These are phyloP conservation scores for Mobula birostris DNA, from an alignment of 2,113 vertebrate genomes.

Conservation along the genomic window DNA sequence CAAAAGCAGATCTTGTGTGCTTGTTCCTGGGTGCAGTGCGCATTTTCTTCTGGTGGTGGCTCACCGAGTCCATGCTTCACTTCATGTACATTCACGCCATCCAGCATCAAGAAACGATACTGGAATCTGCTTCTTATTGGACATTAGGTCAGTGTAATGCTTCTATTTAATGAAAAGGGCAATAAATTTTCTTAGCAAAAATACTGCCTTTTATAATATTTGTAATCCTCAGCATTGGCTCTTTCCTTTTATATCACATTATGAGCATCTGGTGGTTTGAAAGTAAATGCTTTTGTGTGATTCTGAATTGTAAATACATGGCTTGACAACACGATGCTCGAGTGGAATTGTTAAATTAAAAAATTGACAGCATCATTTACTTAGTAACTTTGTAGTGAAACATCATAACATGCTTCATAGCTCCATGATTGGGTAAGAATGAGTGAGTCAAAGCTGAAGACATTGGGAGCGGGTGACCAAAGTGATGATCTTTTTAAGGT, in stretches of 20 bases:
- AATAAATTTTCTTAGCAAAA: background rate
- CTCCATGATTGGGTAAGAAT: background rate
- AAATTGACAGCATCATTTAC: background rate
- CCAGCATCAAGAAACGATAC: slow-evolving; percentile 67
- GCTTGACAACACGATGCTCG: background rate
- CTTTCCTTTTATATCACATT: background rate
- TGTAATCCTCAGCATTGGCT: background rate
- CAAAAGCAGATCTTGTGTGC: slow-evolving; percentile 44
- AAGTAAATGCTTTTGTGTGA: background rate
- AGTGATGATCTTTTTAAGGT: background rate
- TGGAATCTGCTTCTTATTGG: slow-evolving; percentile 77
- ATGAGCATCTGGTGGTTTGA: slow-evolving; percentile 23
- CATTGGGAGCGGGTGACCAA: background rate
- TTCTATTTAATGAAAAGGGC: background rate
- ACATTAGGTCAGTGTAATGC: slow-evolving; percentile 68
- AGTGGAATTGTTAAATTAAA: background rate
- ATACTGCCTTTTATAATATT: background rate
- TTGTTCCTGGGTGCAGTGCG: slow-evolving; percentile 58
- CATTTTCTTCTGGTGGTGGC: slow-evolving; percentile 78
- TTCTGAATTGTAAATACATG: background rate
- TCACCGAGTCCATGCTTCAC: slow-evolving; percentile 82
- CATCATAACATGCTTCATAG: background rate
- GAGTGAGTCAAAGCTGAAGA: background rate
- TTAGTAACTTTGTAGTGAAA: background rate
- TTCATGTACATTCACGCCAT: slow-evolving; percentile 87